Base-by-base conservation (phyloP, 2,888 invertebrate species). In the Imbricaverruca yamaguchii region DNA sequence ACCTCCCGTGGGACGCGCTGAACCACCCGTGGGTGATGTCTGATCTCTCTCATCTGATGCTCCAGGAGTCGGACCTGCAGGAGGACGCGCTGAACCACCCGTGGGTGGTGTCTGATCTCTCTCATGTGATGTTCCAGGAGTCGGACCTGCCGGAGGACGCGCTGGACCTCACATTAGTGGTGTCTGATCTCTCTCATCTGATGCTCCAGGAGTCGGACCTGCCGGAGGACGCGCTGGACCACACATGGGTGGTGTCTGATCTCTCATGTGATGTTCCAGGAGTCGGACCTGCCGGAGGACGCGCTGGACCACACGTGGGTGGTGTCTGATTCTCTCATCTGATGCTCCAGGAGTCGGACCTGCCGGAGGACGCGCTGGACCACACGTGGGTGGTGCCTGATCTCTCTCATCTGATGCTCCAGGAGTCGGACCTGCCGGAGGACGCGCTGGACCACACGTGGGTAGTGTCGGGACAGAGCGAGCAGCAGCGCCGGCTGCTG, bases 171-270 rank as follows among this genome's bases (percentile, higher is more conserved):
- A n/a, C n/a, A n/a, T n/a, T n/a, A n/a, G n/a, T n/a, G n/a, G n/a
- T n/a, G n/a, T n/a, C n/a, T n/a, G n/a, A n/a, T n/a, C n/a, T n/a
- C n/a, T n/a, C n/a, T n/a, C n/a, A n/a, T n/a, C n/a, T n/a, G n/a
- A n/a, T n/a, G n/a, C 15, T 25, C 10, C 74, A 74, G 74, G 74
- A 74, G 74, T 39, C 7, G 13, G 77, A 77, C 9, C 78, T 78
- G 23, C 78, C 95, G 81, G 90, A 91, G 84, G 93, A 93, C 85
- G 90, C 94, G 0, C 86, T 93, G 69, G 96, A 97, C 85, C 91
- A 95, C 85, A 97, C 97, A 0, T 98, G 97, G 95, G 92, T 98
- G 84, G 93, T 96, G 0, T 95, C 94, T n/a, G n/a, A n/a, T n/a
- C n/a, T n/a, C n/a, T n/a, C n/a, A n/a, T n/a, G n/a, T n/a, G n/a